phyloP scores from a whole-genome alignment of 1,140 invertebrate species.

The Delia radicum region DNA sequence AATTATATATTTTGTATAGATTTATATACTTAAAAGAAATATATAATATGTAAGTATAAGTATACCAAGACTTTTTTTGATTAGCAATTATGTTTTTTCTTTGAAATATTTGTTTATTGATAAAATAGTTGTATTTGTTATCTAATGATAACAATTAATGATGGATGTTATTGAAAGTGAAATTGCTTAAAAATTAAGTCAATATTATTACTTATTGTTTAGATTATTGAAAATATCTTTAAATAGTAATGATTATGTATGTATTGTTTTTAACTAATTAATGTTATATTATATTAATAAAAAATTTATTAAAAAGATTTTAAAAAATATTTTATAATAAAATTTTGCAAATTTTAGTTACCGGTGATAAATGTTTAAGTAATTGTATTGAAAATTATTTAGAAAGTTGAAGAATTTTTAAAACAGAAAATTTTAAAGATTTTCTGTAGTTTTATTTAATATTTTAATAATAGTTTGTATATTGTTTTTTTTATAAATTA shows the following conservation, averaged over 20 bases:
- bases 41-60: not conserved
- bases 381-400: too few relatives aligned
- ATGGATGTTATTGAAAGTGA: not conserved
- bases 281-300: not conserved
- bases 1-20: not conserved
- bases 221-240: not conserved
- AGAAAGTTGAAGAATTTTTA: not conserved
- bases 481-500: not conserved
- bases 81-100: too few relatives aligned
- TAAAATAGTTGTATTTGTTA: not conserved
- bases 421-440: too few relatives aligned
- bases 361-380: too few relatives aligned
- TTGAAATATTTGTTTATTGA: not conserved
- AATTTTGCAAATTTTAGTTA: not conserved
- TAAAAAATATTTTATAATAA: not conserved
- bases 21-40: not conserved
- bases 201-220: not conserved
- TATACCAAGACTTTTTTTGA: too few relatives aligned
- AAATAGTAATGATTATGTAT: not conserved
- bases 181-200: not conserved
- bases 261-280: too few relatives aligned
- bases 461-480: not conserved
- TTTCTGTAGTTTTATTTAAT: not conserved
- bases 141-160: not conserved
- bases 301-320: not conserved